Base-by-base conservation (phyloP, 2,888 invertebrate genomes). In the Protodeltote pygarga region DNA sequence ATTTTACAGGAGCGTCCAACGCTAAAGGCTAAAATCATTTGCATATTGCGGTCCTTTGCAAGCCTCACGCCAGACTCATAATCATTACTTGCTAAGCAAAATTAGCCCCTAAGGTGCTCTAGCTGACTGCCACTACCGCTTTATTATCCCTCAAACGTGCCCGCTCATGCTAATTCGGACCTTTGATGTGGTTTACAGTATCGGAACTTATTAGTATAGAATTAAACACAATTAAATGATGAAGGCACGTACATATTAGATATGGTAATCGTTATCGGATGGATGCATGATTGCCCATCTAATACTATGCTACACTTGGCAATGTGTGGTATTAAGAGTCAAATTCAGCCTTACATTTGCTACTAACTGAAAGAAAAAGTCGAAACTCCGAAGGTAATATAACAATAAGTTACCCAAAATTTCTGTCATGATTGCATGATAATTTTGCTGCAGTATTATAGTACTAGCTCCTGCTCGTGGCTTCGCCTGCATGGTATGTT, bases 81-180 rank as follows among this genome's bases (percentile, higher is more conserved):
- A 89, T 88, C 84, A 90, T 89, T 89, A 90, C 79, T 75, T 75
- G 84, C 83, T 83, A 84, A 76, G 81, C 80, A 60, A 87, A 87
- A 91, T 91, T 89, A 87, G 87, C 86, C 91, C 89, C 91, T 89
- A 85, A 89, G 89, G 91, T 89, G 80, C 80, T 81, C 79, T 85
- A 84, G 77, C 75, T 77, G 76, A 78, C 86, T 81, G 81, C 84
- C 81, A 85, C 82, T 74, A 74, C 76, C 79, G 83, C 85, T 89
- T 85, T 89, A 90, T 87, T 90, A 88, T 87, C 82, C 86, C 83
- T 80, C 83, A 84, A 83, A 85, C 85, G 83, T 82, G 84, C 78
- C 80, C 81, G 79, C 79, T 84, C 85, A 89, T 90, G 89, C 82
- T 88, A 90, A 91, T 91, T 85, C 68, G 75, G 77, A 81, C 85